These are phyloP conservation scores for Bombyx mori DNA, from an alignment of 1,140 invertebrate genomes.

Conservation along the genomic window DNA sequence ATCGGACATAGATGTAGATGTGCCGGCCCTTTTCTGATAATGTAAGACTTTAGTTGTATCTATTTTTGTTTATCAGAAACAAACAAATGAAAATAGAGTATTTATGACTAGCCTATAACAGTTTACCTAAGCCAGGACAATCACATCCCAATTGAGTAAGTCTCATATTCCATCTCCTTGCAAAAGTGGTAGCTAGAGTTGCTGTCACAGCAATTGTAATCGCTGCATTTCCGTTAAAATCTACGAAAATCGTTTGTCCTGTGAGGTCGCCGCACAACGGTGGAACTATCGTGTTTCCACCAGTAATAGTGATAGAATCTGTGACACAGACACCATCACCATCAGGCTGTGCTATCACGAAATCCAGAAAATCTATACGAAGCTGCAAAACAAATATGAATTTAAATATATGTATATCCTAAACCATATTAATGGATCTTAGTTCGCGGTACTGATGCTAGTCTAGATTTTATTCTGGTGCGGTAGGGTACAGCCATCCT, in stretches of 20 bases:
- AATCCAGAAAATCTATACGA: constrained; percentile 82
- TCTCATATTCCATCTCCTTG: constrained; percentile 83
- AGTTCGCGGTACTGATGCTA: too few species aligned
- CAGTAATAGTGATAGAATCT: constrained; percentile 80
- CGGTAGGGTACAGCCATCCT: too few species aligned
- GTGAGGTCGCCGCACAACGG: constrained; percentile 85
- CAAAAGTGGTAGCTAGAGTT: constrained; percentile 72
- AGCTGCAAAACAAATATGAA: constrained; percentile 59
- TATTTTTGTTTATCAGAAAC: too few species aligned
- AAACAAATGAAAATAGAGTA: too few species aligned
- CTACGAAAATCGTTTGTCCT: constrained; percentile 85
- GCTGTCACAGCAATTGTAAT: constrained; percentile 80
- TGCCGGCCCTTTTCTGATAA: too few species aligned
- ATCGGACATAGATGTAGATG: too few species aligned
- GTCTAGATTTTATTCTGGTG: too few species aligned
- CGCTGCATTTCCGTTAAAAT: constrained; percentile 78
- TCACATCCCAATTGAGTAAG: constrained; percentile 82
- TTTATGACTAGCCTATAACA: too few species aligned
- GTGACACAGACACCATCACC: constrained; percentile 79
- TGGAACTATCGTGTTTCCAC: constrained; percentile 77
- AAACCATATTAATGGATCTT: too few species aligned
- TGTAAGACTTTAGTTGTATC: too few species aligned
- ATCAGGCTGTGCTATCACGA: constrained; percentile 80
- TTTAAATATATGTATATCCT: neutral
- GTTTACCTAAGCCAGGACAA: constrained; percentile 74